phyloP scores from a whole-genome alignment of 2,888 invertebrate genomes.

The Cosmopolites sordidus region DNA sequence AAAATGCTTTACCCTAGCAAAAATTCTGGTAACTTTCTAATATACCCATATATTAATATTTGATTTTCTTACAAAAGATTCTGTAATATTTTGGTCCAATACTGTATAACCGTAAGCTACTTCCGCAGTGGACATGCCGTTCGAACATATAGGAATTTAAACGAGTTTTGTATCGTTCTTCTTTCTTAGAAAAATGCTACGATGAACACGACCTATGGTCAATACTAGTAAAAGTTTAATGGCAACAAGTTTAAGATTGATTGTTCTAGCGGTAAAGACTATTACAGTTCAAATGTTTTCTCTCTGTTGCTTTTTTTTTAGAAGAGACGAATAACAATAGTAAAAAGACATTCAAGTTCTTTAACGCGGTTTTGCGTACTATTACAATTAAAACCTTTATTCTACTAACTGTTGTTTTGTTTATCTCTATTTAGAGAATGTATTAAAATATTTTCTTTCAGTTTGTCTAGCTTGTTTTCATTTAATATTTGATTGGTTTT shows the following conservation, averaged over 20 bases:
- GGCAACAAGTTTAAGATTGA: conserved; percentile 1
- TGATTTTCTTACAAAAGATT: no score
- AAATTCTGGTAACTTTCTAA: no score
- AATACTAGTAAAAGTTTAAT: conserved; percentile 8
- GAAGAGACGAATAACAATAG: background rate
- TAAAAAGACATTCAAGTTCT: no score
- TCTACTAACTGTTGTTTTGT: no score
- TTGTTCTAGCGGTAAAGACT: background rate
- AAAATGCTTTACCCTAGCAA: no score
- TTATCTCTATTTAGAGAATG: no score
- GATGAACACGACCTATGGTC: conserved; percentile 3
- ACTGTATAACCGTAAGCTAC: background rate
- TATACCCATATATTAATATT: no score
- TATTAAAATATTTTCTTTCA: no score
- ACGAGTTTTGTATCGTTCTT: background rate
- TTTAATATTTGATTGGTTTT: no score
- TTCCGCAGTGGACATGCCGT: background rate
- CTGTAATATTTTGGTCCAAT: background rate
- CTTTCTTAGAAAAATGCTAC: conserved; percentile 5
- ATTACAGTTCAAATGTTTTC: background rate
- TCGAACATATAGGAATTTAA: background rate
- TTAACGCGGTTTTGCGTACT: no score
- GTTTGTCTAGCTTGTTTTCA: no score
- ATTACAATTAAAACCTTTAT: no score
- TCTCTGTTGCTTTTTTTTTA: background rate